Evolutionary conservation across 2,888 invertebrate species (phyloP).

Genomic region (Tetramorium bicarinatum): DNA sequence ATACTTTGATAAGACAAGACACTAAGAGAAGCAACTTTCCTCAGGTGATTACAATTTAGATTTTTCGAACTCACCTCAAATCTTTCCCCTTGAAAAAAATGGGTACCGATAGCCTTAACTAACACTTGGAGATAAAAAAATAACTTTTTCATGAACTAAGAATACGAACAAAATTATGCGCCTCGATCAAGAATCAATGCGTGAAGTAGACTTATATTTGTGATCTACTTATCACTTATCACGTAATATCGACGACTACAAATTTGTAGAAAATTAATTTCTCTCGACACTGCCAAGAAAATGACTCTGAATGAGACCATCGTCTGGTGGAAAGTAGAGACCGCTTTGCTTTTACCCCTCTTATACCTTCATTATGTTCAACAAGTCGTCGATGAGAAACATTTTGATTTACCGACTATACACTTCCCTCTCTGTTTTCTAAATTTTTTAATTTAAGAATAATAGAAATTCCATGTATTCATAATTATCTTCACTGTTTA

Average conservation of each 20-base stretch:
- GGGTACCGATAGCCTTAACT: too few relatives aligned
- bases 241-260: background rate
- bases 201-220: background rate
- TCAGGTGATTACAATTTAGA: background rate
- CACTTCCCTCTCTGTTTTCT: background rate
- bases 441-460: background rate
- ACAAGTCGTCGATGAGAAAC: conserved; percentile 16
- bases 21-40: background rate
- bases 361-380: conserved; percentile 14
- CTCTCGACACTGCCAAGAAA: background rate
- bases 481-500: background rate
- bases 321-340: conserved; percentile 28
- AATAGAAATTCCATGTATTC: background rate
- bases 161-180: background rate
- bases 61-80: background rate
- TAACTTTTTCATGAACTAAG: background rate
- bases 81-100: background rate
- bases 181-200: background rate
- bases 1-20: background rate
- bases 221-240: background rate
- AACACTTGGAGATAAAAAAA: background rate
- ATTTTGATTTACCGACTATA: background rate
- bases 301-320: conserved; percentile 1
- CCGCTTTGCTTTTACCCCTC: background rate
- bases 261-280: conserved; percentile 26